Evolutionary conservation across 2,113 vertebrate genomes (phyloP).

Genomic region (Junco hyemalis): DNA sequence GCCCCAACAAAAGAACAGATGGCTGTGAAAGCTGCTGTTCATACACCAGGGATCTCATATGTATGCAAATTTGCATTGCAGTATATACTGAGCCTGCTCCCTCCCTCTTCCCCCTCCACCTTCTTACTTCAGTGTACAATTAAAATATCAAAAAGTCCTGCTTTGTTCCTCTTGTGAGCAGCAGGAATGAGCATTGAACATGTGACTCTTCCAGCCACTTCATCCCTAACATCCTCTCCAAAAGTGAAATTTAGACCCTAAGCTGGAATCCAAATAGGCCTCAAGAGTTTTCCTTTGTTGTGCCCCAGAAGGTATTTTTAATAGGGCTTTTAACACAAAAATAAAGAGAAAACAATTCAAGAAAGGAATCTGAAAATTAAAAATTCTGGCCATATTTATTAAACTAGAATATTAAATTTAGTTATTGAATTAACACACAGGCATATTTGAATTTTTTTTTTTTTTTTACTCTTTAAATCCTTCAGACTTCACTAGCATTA

Average conservation of each 20-base stretch:
- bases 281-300: not conserved
- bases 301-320: not conserved
- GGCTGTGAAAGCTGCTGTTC: slow-evolving; percentile 56
- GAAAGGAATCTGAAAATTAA: not conserved
- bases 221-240: not conserved
- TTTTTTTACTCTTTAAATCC: not conserved
- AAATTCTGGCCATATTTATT: not conserved
- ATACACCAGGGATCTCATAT: slow-evolving; percentile 40
- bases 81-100: not conserved
- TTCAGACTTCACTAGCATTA: not conserved
- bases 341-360: not conserved
- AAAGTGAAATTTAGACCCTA: not conserved
- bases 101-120: not conserved
- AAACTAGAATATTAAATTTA: not conserved
- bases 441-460: not conserved
- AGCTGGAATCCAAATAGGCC: not conserved
- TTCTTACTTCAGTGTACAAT: slow-evolving; percentile 21
- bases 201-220: not conserved
- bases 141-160: not conserved
- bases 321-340: not conserved
- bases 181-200: not conserved
- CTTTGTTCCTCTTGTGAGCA: not conserved
- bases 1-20: slow-evolving; percentile 69
- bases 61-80: slow-evolving; percentile 54
- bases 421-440: not conserved